phyloP scores from a whole-genome alignment of 1,140 invertebrate genomes.

The Globodera rostochiensis region DNA sequence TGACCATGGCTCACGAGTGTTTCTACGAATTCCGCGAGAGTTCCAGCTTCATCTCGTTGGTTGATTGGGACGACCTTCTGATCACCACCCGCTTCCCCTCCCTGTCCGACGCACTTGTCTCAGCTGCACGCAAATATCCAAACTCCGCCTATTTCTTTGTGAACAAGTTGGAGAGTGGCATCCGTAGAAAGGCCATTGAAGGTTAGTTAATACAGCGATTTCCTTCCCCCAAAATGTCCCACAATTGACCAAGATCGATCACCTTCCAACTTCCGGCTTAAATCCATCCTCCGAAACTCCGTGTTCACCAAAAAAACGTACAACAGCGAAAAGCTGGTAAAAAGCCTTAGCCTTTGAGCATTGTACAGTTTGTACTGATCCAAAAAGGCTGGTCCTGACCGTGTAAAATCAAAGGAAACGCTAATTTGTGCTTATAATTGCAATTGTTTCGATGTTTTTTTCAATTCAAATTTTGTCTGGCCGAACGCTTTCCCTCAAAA shows the following conservation, averaged over 20 bases:
- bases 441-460: too few relatives aligned
- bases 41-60: conserved; percentile 44
- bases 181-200: conserved; percentile 5
- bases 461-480: background rate
- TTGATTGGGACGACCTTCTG: conserved; percentile 49
- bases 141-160: conserved; percentile 26
- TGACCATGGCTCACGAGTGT: conserved; percentile 37
- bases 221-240: background rate
- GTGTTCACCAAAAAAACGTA: conserved; percentile 28
- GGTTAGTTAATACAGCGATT: background rate
- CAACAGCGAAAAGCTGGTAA: conserved; percentile 31
- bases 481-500: too few relatives aligned
- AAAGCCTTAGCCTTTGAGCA: too few relatives aligned
- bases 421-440: too few relatives aligned
- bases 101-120: conserved; percentile 2
- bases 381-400: too few relatives aligned
- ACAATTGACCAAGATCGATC: background rate
- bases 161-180: conserved; percentile 25
- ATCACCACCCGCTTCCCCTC: conserved; percentile 21
- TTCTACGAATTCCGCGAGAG: conserved; percentile 49
- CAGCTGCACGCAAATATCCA: conserved; percentile 9
- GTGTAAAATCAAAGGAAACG: too few relatives aligned
- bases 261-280: conserved; percentile 16
- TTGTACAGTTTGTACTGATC: too few relatives aligned
- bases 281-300: conserved; percentile 6